Evolutionary conservation across 2,113 vertebrate genomes (phyloP).

Genomic region (Callithrix jacchus): DNA sequence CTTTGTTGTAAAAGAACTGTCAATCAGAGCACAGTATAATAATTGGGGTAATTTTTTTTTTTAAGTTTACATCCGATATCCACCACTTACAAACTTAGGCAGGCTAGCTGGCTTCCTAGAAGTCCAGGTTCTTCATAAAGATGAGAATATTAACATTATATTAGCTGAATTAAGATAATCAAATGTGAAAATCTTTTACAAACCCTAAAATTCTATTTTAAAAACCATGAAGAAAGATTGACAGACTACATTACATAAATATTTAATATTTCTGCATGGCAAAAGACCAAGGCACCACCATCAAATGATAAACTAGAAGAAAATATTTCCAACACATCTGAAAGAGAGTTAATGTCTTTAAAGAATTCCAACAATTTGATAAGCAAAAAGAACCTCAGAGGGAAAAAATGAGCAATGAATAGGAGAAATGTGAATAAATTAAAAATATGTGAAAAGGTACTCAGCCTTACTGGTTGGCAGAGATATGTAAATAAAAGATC

Average conservation of each 20-base stretch:
- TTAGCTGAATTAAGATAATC: background rate
- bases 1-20: background rate
- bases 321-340: background rate
- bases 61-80: background rate
- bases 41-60: background rate
- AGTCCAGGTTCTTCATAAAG: background rate
- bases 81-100: background rate
- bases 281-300: background rate
- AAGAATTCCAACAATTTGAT: background rate
- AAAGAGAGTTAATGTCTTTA: slow-evolving; percentile 18
- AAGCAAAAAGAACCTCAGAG: background rate
- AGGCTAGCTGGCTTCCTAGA: background rate
- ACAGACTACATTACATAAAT: background rate
- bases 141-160: background rate
- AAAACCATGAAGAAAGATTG: background rate
- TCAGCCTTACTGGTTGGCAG: background rate
- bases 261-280: slow-evolving; percentile 3
- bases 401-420: background rate
- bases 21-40: background rate
- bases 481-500: background rate
- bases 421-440: background rate
- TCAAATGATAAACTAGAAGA: background rate
- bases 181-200: slow-evolving; percentile 2
- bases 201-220: background rate
- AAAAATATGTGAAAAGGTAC: slow-evolving; percentile 3